phyloP scores from a whole-genome alignment of 1,140 invertebrate species.

The Holotrichia oblita region DNA sequence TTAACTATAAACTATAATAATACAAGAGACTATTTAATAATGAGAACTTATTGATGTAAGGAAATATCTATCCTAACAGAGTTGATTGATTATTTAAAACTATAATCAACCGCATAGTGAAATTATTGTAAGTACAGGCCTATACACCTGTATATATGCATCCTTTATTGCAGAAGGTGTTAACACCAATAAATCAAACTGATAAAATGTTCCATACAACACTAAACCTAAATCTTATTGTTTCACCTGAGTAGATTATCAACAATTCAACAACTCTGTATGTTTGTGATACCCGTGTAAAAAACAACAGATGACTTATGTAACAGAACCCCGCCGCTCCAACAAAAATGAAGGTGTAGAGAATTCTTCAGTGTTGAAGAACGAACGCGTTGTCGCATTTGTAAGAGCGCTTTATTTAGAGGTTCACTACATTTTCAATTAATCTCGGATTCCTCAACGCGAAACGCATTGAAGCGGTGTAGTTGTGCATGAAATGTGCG shows the following conservation, averaged over 20 bases:
- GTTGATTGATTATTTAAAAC: too few species aligned
- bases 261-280: background rate
- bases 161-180: too few species aligned
- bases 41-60: too few species aligned
- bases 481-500: slow-evolving; percentile 29
- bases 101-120: too few species aligned
- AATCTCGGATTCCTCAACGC: slow-evolving; percentile 25
- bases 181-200: too few species aligned
- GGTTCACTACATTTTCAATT: slow-evolving; percentile 17
- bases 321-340: background rate
- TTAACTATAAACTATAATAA: too few species aligned
- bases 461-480: slow-evolving; percentile 30
- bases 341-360: background rate
- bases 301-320: background rate
- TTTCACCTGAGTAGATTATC: background rate
- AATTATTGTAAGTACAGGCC: too few species aligned
- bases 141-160: too few species aligned
- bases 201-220: too few species aligned
- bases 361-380: background rate
- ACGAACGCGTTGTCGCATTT: background rate
- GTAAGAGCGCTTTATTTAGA: slow-evolving; percentile 20
- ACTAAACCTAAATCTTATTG: too few species aligned
- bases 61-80: too few species aligned
- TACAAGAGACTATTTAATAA: too few species aligned
- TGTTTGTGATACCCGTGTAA: background rate